These are phyloP conservation scores for honey bee (Apis mellifera) DNA, from an alignment of 1,140 invertebrate species.

Conservation along the genomic window DNA sequence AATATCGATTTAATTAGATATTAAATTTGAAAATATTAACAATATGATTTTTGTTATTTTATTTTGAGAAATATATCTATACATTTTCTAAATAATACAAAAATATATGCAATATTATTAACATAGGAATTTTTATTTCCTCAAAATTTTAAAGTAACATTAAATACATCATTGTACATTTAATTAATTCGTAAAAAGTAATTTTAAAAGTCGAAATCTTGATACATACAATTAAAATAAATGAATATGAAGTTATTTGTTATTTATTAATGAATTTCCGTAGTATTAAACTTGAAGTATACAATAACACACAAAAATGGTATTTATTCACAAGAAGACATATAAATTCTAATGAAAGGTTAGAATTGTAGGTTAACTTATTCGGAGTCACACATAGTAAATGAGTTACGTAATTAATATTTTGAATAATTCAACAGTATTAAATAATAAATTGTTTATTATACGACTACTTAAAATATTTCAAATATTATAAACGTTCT, in stretches of 20 bases:
- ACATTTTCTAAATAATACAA: not conserved
- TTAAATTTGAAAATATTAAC: too few relatives aligned
- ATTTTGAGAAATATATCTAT: not conserved
- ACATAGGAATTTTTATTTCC: not conserved
- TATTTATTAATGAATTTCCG: conserved; percentile 32
- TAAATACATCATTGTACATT: not conserved
- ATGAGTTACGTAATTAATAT: conserved; percentile 31
- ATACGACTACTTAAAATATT: not conserved
- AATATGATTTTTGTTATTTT: not conserved
- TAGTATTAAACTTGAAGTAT: conserved; percentile 5
- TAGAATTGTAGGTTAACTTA: conserved; percentile 34
- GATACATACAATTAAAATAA: not conserved
- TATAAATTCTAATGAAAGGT: not conserved
- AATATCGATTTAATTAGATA: not conserved
- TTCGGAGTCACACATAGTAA: conserved; percentile 15
- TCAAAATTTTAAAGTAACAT: not conserved
- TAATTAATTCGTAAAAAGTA: not conserved
- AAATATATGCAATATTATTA: not conserved
- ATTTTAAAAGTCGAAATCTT: not conserved
- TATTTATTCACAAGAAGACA: conserved; percentile 36
- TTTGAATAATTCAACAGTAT: not conserved
- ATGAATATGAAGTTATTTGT: not conserved
- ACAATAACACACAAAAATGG: conserved; percentile 2
- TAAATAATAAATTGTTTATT: conserved; percentile 5
- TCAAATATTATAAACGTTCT: not conserved